Evolutionary conservation across 37 sponge, comb jelly and placozoan species (phyloP).

Genomic region (Halichondria panicea): DNA sequence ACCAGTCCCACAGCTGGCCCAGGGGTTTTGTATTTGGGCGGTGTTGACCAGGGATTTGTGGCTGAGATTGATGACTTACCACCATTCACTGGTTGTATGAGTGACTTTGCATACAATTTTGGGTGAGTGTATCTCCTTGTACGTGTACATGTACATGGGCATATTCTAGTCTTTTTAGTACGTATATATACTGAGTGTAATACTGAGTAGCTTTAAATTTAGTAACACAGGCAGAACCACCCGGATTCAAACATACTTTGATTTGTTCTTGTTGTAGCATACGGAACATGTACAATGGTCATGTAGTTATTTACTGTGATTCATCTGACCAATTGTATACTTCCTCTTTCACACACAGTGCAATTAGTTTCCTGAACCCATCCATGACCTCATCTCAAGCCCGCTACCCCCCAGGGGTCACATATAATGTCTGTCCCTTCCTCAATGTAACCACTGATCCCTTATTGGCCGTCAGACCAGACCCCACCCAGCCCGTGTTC

Average conservation of each 20-base stretch:
- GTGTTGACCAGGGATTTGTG: background rate
- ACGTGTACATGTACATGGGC: too few relatives aligned
- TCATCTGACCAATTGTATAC: background rate
- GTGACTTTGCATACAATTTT: constrained; percentile 16
- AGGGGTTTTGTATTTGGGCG: constrained; percentile 5
- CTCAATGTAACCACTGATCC: background rate
- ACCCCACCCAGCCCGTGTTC: background rate
- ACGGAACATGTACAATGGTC: too few relatives aligned
- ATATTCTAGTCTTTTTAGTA: too few relatives aligned
- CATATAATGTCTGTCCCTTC: constrained; percentile 40
- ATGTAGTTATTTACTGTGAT: background rate
- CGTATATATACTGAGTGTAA: too few relatives aligned
- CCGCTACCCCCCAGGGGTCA: constrained; percentile 22
- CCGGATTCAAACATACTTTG: too few relatives aligned
- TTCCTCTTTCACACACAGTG: constrained; percentile 10
- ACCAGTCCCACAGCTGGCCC: background rate
- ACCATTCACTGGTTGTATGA: constrained; percentile 39
- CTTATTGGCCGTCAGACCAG: constrained; percentile 12
- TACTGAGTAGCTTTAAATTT: too few relatives aligned
- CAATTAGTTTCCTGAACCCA: constrained; percentile 33
- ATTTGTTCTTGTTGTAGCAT: too few relatives aligned
- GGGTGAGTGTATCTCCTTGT: constrained; percentile 20
- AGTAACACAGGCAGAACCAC: too few relatives aligned
- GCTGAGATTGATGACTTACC: background rate
- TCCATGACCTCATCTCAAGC: background rate